Evolutionary conservation across 2,797 vertebrate species (phyloP), one percentile per base, ranked within the genome.

Genomic region (Chaenodraco wilsoni): DNA sequence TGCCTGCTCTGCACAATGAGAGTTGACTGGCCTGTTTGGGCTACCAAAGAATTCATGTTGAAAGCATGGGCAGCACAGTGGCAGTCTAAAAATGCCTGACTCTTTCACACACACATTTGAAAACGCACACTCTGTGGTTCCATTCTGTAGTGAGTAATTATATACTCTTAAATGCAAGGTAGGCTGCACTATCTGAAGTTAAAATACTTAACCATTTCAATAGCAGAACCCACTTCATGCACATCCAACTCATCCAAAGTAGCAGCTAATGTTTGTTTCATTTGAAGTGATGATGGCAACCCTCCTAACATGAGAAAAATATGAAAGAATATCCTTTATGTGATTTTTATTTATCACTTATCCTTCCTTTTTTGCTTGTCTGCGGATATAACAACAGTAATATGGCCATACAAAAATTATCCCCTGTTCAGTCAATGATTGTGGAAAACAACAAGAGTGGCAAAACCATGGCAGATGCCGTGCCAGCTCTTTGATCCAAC

Each of bases 1-100:
- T 87, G 82, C 71, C 81, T 71, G 82, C 74, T 90, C 80, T 86
- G 81, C 82, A 77, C 87, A 91, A 91, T 87, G 80, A 85, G 83
- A 85, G 77, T 72, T 87, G 88, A 88, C 82, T 84, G 69, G 72
- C 48, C 70, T 83, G 82, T 66, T 81, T 49, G 7, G 72, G 76
- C 75, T 61, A 83, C 69, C 82, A 66, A 81, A 84, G 81, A 88
- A 90, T 90, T 91, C 88, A 92, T 85, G 84, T 87, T 79, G 69
- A 85, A 87, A 86, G 80, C 76, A 55, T 62, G 71, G 82, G 79
- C 65, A 79, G 76, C 81, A 79, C 61, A 73, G 74, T 58, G 69
- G 74, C 69, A 70, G 61, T 76, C 57, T 84, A 60, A 76, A 85
- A 85, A 83, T 79, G 69, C 82, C 79, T 84, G 77, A 86, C 73